Evolutionary conservation across 1,140 invertebrate species (phyloP).

Genomic region (Calephelis nemesis): DNA sequence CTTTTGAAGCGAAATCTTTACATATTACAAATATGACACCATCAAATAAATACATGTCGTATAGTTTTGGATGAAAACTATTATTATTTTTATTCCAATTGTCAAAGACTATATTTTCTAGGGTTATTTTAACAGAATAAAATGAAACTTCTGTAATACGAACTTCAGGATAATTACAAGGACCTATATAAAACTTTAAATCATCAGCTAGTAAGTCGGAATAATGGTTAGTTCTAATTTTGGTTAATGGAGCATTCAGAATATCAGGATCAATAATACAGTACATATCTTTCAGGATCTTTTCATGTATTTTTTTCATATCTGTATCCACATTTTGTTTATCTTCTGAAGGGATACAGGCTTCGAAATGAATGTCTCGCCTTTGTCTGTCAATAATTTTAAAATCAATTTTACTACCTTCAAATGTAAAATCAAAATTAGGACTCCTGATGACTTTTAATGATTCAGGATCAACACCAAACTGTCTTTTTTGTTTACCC

Average conservation of each 20-base stretch:
- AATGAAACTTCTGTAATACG: conserved; percentile 54
- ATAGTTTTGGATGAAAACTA: conserved; percentile 47
- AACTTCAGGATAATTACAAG: conserved; percentile 59
- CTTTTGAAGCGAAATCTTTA: conserved; percentile 41
- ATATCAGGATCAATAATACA: conserved; percentile 47
- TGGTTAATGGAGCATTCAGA: conserved; percentile 46
- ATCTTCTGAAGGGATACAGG: conserved; percentile 27
- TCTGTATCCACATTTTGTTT: conserved; percentile 32
- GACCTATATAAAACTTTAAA: conserved; percentile 62
- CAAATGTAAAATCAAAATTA: conserved; percentile 51
- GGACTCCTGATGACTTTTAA: conserved; percentile 56
- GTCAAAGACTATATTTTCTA: conserved; percentile 50
- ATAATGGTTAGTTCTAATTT: conserved; percentile 58
- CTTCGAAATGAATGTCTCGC: conserved; percentile 49
- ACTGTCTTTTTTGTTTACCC: conserved; percentile 64
- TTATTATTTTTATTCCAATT: conserved; percentile 32
- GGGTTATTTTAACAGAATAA: conserved; percentile 47
- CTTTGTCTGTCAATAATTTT: conserved; percentile 64
- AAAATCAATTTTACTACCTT: conserved; percentile 51
- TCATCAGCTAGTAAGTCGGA: conserved; percentile 59
- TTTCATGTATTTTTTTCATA: conserved; percentile 41
- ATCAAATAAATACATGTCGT: conserved; percentile 66
- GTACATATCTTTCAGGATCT: conserved; percentile 51
- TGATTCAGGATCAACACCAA: conserved; percentile 63
- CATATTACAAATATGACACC: conserved; percentile 70